Evolutionary conservation across 2,797 vertebrate species (phyloP), one percentile per base, ranked within the genome.

Genomic region (Acridotheres tristis): DNA sequence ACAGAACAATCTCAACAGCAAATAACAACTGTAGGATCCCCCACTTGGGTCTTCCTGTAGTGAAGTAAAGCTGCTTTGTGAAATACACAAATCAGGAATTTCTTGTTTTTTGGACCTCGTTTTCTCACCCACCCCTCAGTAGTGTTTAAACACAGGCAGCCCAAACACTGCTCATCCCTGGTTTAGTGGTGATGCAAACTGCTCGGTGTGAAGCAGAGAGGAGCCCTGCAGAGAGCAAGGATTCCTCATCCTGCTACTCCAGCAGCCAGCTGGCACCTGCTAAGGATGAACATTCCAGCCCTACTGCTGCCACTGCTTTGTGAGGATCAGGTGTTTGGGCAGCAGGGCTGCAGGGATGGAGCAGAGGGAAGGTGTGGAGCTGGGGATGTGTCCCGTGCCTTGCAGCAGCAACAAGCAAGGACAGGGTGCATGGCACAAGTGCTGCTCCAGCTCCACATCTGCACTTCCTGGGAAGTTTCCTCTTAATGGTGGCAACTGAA

Each of bases 341-440:
- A 36, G 45, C 57, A 55, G 26, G 54, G 55, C 74, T 59, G 16
- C 0, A 16, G 45, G 65, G 48, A 10, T 7, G 53, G 16, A n/a
- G 26, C 2, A 3, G 21, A 29, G 50, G 50, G 6, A 7, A 69
- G 48, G 29, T 3, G 3, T 61, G 62, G n/a, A 13, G 58, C 8
- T 5, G 54, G 1, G 3, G 36, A 5, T 22, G 74, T 18, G 36
- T 18, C 13, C 38, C 25, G 2, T 16, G 42, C 21, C 48, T 2
- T 1, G 42, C 11, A 2, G 73, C 54, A 34, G 40, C n/a, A 47
- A 5, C 16, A 5, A 11, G 29, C 48, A 30, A 2, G 47, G 34
- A 53, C 11, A 1, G 4, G 17, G 25, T 2, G 29, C 26, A 5
- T 3, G 20, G 58, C 58, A 8, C 38, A 2, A 3, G 26, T 0